Evolutionary conservation across 2,888 invertebrate genomes (phyloP), one percentile per base, ranked within the genome.

Genomic region (Cybosia mesomella): DNA sequence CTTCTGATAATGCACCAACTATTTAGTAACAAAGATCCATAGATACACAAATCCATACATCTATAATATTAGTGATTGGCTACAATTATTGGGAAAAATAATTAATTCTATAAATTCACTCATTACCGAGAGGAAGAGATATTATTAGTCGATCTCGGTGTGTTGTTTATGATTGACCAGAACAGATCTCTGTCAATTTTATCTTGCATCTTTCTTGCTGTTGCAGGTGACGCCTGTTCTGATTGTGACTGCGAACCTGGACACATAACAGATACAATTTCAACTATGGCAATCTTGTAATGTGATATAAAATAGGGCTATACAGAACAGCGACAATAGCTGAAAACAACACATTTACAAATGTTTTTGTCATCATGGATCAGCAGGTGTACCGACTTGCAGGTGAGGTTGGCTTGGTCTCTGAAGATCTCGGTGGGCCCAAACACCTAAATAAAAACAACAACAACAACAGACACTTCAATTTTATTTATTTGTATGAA

Each of bases 91-190:
- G n/a, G n/a, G n/a, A 18, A 4, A 49, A 49, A 49, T 3, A 4
- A 49, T 15, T 15, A 49, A n/a, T 10, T 22, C 11, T 21, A 21
- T 10, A n/a, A 58, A 28, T 28, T 4, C 67, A 79, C 70, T 75
- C 65, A 24, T 60, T 61, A 39, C 59, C 63, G 55, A 21, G 65
- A n/a, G 10, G 21, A 54, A 7, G 32, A n/a, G 8, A 28, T 15
- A 21, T 8, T 66, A 5, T 8, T 66, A 5, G 68, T 58, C 62
- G 73, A 66, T 63, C 73, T 76, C 36, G 72, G 68, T 18, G 75
- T 72, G 64, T 79, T 82, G 67, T 84, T 84, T 57, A 87, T 67
- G 39, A 88, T 73, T 0, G 87, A 84, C 89, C 89, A 90, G 72
- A 85, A 88, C 15, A 88, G 53, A 55, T 86, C 84, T 22, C 86